Base-by-base conservation (phyloP, 2,113 vertebrate species). In the Nibea coibor region DNA sequence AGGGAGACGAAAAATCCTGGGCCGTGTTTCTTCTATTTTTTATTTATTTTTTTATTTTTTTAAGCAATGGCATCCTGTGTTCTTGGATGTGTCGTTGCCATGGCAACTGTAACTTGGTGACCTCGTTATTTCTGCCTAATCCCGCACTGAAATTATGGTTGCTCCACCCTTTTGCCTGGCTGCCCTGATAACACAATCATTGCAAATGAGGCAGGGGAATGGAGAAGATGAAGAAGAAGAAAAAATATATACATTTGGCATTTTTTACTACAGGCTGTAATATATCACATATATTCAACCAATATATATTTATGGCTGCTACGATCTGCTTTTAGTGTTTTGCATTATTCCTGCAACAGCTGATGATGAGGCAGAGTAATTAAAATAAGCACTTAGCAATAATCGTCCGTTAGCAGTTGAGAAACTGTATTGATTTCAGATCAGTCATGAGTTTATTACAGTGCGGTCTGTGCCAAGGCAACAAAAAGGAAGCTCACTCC, bases 91-190 rank as follows among this genome's bases (percentile, higher is more conserved):
- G 96, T 96, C 77, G 97, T 99, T 97, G 94, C 97, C 96, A 97
- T 97, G 96, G 96, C 96, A 99, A 99, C 98, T 95, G 96, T 96
- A 98, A 98, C 97, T 98, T 98, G 96, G 97, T 99, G 98, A 98
- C 97, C 97, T 99, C 97, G 97, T 99, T 99, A 99, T 98, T 99
- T 98, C 97, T 97, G 96, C 97, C 97, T 98, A 99, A 99, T 99
- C 97, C 97, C 96, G 96, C 93, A 94, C 97, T 98, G 97, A 97
- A 99, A 99, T 98, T 98, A 98, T 97, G 96, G 96, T 96, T 96
- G 97, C 97, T 97, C 97, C 97, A 97, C 97, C 97, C 97, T 98
- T 98, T 99, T 98, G 97, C 97, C 97, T 99, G 97, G 97, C 96
- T 97, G 95, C 95, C 95, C 97, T 96, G 97, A 98, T 99, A 98